Conservation (phyloP, 2,113 vertebrate species). For the Alces alces region DNA sequence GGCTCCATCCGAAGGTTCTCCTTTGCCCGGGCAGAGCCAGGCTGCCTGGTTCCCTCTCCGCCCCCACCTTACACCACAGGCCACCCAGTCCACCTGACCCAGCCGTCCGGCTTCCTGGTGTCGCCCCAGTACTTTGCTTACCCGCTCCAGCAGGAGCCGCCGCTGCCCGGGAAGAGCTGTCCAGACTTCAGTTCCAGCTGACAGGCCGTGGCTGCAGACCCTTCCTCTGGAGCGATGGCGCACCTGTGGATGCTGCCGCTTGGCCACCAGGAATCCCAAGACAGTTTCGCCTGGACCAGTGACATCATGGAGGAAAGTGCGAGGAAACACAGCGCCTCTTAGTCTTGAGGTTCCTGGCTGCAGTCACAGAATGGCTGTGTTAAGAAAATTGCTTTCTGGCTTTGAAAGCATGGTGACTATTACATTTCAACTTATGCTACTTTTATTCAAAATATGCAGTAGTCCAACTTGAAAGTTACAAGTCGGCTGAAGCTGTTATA, state of each 20-base stretch:
- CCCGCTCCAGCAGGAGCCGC: slow-evolving; percentile 88
- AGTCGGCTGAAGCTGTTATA: neutral
- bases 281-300: neutral
- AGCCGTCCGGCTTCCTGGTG: slow-evolving; percentile 86
- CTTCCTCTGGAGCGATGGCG: rapidly evolving
- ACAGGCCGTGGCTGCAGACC: slow-evolving; percentile 41
- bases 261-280: neutral
- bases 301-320: neutral
- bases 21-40: slow-evolving; percentile 84
- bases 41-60: slow-evolving; percentile 81
- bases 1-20: slow-evolving; percentile 91
- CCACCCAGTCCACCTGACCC: slow-evolving; percentile 80
- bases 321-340: neutral
- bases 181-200: slow-evolving; percentile 91
- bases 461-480: neutral
- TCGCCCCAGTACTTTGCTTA: slow-evolving; percentile 92
- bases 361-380: neutral
- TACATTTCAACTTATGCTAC: neutral
- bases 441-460: neutral
- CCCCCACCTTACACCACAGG: slow-evolving; percentile 90
- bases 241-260: neutral
- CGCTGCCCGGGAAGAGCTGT: slow-evolving; percentile 85
- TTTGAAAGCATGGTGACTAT: neutral
- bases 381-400: neutral
- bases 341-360: neutral